phyloP scores from a whole-genome alignment of 2,797 vertebrate genomes.

The Rallus crepitans region DNA sequence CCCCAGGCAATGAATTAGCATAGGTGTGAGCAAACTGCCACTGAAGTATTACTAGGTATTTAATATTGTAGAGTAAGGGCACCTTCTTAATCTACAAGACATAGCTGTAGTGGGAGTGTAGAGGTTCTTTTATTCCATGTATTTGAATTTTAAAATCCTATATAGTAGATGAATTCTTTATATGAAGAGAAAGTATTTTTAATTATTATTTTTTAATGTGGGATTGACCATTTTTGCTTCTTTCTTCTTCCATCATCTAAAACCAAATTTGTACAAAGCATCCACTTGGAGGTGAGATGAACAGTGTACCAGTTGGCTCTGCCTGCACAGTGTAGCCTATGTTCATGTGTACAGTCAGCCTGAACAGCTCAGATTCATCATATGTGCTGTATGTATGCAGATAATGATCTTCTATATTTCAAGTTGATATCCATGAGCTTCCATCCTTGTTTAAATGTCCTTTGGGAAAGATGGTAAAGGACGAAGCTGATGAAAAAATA shows the following conservation, averaged over 20 bases:
- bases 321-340: neutral
- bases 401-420: neutral
- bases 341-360: neutral
- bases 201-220: neutral
- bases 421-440: neutral
- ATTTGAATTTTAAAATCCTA: neutral
- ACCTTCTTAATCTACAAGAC: neutral
- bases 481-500: neutral
- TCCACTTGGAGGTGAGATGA: neutral
- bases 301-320: neutral
- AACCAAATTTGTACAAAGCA: neutral
- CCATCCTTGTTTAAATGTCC: fast-evolving
- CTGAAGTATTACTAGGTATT: neutral
- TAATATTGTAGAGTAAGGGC: neutral
- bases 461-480: neutral
- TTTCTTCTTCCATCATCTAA: neutral
- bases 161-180: neutral
- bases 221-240: neutral
- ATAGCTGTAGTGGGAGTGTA: neutral
- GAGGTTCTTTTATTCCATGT: neutral
- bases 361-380: neutral
- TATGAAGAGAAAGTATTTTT: neutral
- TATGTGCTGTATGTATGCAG: neutral
- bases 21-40: neutral
- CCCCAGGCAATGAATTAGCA: neutral